Evolutionary conservation across 2,797 vertebrate species (phyloP), one percentile per base, ranked within the genome.

Genomic region (Tokudaia muenninki): DNA sequence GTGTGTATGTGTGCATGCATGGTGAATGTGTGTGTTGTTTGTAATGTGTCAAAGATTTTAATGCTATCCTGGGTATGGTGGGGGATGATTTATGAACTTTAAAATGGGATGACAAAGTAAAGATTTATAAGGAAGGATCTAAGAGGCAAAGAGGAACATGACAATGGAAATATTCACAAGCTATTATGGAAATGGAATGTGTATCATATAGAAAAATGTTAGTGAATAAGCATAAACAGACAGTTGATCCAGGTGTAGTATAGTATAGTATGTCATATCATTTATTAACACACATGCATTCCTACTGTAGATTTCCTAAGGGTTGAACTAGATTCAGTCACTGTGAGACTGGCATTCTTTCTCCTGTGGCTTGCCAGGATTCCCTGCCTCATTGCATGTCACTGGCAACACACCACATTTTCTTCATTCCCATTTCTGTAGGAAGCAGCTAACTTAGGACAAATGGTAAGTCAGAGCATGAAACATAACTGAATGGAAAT

Each of bases 381-480:
- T 86, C 47, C 52, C 52, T 74, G 24, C 9, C 34, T 63, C 34
- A 47, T 22, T 34, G 3, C 3, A 4, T 74, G 41, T 57, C 72
- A 52, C 41, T 72, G 52, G 8, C n/a, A 44, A 63, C 22, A 17
- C 1, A 24, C 22, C 12, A 2, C 5, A 14, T 52, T 89, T 74
- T 44, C 19, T 92, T 75, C 61, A 22, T 83, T 92, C 14, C 4
- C 90, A 79, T 94, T 63, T 91, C 72, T 97, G 2, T 22, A n/a
- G 8, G 21, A 90, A 94, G 22, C 0, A 72, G 5, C 11, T 65
- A 83, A 47, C 29, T 91, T 77, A 83, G 44, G 84, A 91, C 29
- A 72, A 83, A 90, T 16, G 24, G 19, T 41, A 2, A 21, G 14
- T 81, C 50, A 94, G 22, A 86, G 5, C 3, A 55, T 24, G 81